A percentile compares a stretch with the other conserved stretches of the same genome.
Conservation (phyloP, 2,797 vertebrate species). For the Cyclura pinguis region DNA sequence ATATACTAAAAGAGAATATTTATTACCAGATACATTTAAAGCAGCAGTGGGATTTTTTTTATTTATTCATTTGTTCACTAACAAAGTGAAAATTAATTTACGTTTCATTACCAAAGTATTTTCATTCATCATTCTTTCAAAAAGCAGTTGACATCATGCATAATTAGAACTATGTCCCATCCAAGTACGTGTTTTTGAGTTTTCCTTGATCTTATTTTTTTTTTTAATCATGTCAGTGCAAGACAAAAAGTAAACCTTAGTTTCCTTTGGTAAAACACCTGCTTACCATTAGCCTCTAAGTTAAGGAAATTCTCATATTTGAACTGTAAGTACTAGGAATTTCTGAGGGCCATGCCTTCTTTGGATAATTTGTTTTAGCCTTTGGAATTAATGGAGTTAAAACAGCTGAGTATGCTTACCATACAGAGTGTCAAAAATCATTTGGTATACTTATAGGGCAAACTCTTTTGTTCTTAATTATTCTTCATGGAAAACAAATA, state of each 20-base stretch:
- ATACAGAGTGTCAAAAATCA: neutral
- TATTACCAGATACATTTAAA: neutral
- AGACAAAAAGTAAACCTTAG: neutral
- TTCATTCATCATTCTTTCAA: neutral
- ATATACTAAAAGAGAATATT: neutral
- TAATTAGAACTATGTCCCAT: neutral
- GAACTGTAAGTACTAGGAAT: neutral
- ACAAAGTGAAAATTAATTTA: neutral
- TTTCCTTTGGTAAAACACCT: neutral
- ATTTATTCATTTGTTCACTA: neutral
- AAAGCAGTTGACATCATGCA: neutral
- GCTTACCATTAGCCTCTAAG: neutral
- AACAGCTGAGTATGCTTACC: neutral
- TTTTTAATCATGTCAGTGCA: neutral
- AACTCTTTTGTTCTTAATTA: too few species aligned
- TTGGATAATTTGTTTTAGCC: neutral
- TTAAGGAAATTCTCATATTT: neutral
- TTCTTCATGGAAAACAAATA: too few species aligned
- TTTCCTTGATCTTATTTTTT: neutral
- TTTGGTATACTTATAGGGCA: too few species aligned
- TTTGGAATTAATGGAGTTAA: neutral
- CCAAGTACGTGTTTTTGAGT: neutral
- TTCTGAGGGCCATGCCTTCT: neutral
- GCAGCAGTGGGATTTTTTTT: neutral
- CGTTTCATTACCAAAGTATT: neutral